Evolutionary conservation across 2,113 vertebrate genomes (phyloP), one percentile per base, ranked within the genome.

Genomic region (Girardinichthys multiradiatus): DNA sequence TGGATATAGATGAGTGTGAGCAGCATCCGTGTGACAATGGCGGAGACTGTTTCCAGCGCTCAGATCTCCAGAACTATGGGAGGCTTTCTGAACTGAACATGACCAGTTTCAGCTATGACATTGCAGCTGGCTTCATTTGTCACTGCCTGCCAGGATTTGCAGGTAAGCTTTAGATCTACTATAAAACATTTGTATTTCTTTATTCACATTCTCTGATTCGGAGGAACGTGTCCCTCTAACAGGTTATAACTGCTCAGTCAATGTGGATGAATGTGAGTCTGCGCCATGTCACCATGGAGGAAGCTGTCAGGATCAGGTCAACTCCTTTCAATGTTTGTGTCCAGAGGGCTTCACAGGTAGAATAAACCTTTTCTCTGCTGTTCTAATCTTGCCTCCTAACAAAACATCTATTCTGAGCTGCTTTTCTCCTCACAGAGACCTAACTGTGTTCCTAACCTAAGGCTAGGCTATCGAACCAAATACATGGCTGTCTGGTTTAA

Each of bases 201-300:
- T 19, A 51, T 31, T 8, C 19, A n/a, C 31, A 31, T 3, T 54
- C 12, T 45, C 5, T 73, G 24, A 28, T 57, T 68, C 14, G 51
- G 26, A 75, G 31, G 2, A 24, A 72, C 21, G 12, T 61, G 28
- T 61, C 77, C 28, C 13, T 28, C 58, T 68, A 24, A 29, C 88
- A 99, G 98, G 98, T 57, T 93, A 95, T 1, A 94, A 93, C 88
- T 99, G 98, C 79, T 90, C 91, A 0, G 62, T 94, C 33, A 91
- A 99, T 31, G 89, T 97, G 0, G 86, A 99, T 0, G 98, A 99
- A 80, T 99, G 98, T 0, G 89, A 89, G 57, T 96, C 95, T 0
- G 71, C 59, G 70, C 97, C 97, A 0, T 99, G 98, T 86, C 89
- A 93, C 77, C 94, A 95, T 0, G 93, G 93, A 42, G 98, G 96